phyloP scores from a whole-genome alignment of 2,113 vertebrate species.

The Phaethon lepturus region DNA sequence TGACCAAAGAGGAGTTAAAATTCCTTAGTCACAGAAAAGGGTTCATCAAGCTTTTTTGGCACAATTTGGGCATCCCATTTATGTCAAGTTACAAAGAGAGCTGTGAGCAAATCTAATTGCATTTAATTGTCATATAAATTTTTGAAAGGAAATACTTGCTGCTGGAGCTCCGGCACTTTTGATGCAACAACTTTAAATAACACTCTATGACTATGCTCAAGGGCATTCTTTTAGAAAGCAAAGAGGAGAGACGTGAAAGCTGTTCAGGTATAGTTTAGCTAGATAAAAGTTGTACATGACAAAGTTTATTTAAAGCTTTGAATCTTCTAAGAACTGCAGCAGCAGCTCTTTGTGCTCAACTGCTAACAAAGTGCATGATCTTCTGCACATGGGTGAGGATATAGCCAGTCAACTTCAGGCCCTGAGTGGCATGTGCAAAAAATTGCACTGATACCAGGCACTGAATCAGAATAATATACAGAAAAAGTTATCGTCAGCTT shows the following conservation, averaged over 20 bases:
- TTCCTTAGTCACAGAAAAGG: background rate
- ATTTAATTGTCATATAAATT: slow-evolving; percentile 27
- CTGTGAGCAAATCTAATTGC: background rate
- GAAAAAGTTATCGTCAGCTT: background rate
- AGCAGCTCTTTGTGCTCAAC: background rate
- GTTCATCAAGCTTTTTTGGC: background rate
- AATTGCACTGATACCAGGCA: rapidly evolving
- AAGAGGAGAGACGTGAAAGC: background rate
- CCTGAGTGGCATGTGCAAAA: background rate
- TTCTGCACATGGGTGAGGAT: background rate
- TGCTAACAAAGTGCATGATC: background rate
- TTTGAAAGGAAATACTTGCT: slow-evolving; percentile 16
- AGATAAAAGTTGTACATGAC: background rate
- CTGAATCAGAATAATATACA: background rate
- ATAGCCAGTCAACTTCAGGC: background rate
- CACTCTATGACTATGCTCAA: background rate
- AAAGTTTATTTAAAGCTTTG: background rate
- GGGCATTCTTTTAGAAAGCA: background rate
- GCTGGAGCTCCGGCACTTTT: background rate
- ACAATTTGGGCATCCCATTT: background rate
- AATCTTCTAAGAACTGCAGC: background rate
- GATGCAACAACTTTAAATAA: background rate
- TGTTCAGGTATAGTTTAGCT: background rate
- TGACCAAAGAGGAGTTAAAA: background rate
- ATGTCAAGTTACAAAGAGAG: background rate